These are phyloP conservation scores for Buathra laborator DNA, from an alignment of 2,888 invertebrate genomes.

Conservation along the genomic window DNA sequence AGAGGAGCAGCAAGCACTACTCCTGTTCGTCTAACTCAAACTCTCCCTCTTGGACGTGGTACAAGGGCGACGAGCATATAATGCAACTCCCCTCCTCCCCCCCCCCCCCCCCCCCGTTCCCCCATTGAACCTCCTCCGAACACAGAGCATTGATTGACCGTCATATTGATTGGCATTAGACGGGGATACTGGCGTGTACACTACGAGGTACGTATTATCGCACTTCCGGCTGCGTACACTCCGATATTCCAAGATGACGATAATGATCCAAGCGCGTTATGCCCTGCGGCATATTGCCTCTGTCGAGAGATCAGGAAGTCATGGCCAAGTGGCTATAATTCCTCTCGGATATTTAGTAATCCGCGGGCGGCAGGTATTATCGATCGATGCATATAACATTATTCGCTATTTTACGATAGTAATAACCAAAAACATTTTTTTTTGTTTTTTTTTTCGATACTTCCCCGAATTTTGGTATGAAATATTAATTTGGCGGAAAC, in stretches of 20 bases:
- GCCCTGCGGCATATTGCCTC: constrained; percentile 39
- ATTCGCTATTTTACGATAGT: background rate
- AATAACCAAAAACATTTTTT: no score
- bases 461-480: no score
- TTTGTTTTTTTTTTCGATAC: no score
- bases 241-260: constrained; percentile 67
- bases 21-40: constrained; percentile 52
- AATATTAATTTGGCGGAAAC: no score
- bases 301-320: constrained; percentile 17
- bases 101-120: background rate
- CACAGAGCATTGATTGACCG: constrained; percentile 68
- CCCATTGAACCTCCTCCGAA: constrained; percentile 56
- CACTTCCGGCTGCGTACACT: constrained; percentile 14
- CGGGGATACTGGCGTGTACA: constrained; percentile 56
- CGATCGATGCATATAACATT: background rate
- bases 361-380: background rate
- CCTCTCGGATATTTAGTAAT: background rate
- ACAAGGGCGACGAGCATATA: constrained; percentile 40
- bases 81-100: constrained; percentile 9
- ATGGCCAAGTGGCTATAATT: background rate
- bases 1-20: constrained; percentile 29
- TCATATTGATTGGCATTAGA: constrained; percentile 70
- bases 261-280: constrained; percentile 38
- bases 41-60: constrained; percentile 31
- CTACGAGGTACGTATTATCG: background rate